Evolutionary conservation across 2,797 vertebrate species (phyloP).

Genomic region (Lacerta agilis): DNA sequence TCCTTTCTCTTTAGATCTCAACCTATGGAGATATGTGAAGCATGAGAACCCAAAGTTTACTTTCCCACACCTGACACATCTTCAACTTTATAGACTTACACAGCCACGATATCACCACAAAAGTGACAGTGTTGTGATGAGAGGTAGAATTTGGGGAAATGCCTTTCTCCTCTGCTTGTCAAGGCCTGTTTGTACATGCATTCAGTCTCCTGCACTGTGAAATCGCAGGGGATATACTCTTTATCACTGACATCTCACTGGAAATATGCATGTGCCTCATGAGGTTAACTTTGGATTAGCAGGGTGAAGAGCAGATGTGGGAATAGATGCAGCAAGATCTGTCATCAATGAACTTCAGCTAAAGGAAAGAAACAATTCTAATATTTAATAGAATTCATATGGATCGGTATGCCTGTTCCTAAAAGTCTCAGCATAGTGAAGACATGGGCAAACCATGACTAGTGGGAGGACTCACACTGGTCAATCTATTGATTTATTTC

Average conservation of each 20-base stretch:
- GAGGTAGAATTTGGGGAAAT: conserved; percentile 31
- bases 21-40: not conserved
- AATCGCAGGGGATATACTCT: conserved; percentile 21
- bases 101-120: not conserved
- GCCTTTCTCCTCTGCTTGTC: conserved; percentile 53
- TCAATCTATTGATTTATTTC: no score
- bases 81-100: not conserved
- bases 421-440: not conserved
- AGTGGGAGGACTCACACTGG: not conserved
- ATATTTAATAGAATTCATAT: not conserved
- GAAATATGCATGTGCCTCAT: not conserved
- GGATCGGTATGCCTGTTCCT: not conserved
- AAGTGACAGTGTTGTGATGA: conserved; percentile 22
- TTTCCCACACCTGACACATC: not conserved
- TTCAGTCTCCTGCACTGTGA: conserved; percentile 47
- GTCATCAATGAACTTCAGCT: not conserved
- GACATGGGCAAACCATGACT: not conserved
- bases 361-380: not conserved
- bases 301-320: not conserved
- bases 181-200: conserved; percentile 33
- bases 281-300: not conserved
- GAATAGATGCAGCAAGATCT: not conserved
- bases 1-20: not conserved
- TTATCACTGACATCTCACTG: conserved; percentile 13
- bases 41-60: not conserved